Evolutionary conservation across 2,888 invertebrate genomes (phyloP), one percentile per base, ranked within the genome.

Genomic region (Trilocha varians): DNA sequence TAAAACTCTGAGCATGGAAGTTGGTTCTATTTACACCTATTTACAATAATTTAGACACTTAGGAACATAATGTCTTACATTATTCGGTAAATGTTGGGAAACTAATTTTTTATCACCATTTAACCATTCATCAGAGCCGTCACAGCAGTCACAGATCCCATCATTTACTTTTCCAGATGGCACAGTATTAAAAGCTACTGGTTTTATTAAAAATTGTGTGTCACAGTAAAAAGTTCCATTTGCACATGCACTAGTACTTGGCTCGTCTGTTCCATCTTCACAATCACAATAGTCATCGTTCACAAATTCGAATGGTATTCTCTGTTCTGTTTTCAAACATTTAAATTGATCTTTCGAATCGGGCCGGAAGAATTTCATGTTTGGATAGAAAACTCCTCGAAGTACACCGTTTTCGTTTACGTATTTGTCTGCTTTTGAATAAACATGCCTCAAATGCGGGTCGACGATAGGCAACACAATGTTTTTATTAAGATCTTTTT

Each of bases 141-240:
- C 96, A 73, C 95, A 96, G 62, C 96, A 96, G 74, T 96, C 96
- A 85, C 98, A 98, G 51, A 97, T 91, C 5, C 95, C 95, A 88
- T 98, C 98, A 76, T 97, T 97, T 0, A 99, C 93, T 65, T 93
- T 88, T 49, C 91, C 91, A 1, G 97, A 94, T 8, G 92, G 90
- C 53, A 88, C 70, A 49, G 52, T 54, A 34, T 73, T 70, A 40
- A 57, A 85, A 78, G 55, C 78, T 67, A 82, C 55, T 2, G 62
- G 49, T 44, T 69, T 77, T 18, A 59, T 68, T 14, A 58, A 59
- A 40, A 57, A 59, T 88, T 95, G 75, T 63, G 79, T 70, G 45
- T 86, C 82, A 78, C 98, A 98, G 67, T 92, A 93, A 78, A 97
- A 98, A 34, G 88, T 83, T 3, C 96, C 95, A 66, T 91, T 91